A percentile compares a stretch with the other conserved stretches of the same genome.
Evolutionary conservation across 2,888 invertebrate species (phyloP).

Genomic region (Hermaeophaga mercurialis): DNA sequence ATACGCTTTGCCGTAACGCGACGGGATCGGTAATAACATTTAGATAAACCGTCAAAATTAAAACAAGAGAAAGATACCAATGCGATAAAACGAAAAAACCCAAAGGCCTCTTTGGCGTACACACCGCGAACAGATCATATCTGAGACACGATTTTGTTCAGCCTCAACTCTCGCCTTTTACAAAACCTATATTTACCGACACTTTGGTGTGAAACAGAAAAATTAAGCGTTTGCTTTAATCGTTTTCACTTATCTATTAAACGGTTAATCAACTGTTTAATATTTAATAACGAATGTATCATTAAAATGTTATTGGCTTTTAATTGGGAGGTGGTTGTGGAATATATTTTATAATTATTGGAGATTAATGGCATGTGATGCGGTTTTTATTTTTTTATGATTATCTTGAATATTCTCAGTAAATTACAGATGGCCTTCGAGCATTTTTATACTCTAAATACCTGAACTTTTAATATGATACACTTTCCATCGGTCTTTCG

Average conservation of each 20-base stretch:
- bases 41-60: constrained; percentile 37
- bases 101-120: constrained; percentile 24
- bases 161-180: constrained; percentile 38
- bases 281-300: constrained; percentile 40
- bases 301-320: constrained; percentile 40
- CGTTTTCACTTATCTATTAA: constrained; percentile 41
- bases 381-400: constrained; percentile 11
- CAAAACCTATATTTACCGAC: constrained; percentile 49
- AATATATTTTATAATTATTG: constrained; percentile 32
- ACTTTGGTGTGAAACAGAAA: constrained; percentile 48
- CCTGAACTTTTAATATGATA: constrained; percentile 3
- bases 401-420: constrained; percentile 11
- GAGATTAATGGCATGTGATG: constrained; percentile 30
- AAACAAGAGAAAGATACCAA: constrained; percentile 32
- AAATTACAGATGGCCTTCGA: constrained; percentile 17
- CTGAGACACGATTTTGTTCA: constrained; percentile 48
- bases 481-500: not conserved
- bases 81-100: constrained; percentile 27
- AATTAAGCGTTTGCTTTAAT: constrained; percentile 45
- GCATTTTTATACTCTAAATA: not conserved
- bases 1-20: not conserved
- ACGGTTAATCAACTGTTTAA: constrained; percentile 37
- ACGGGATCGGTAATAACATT: constrained; percentile 21
- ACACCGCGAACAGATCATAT: constrained; percentile 35
- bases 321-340: constrained; percentile 39